Evolutionary conservation across 2,888 invertebrate genomes (phyloP).

Genomic region (Autographa pulchrina): DNA sequence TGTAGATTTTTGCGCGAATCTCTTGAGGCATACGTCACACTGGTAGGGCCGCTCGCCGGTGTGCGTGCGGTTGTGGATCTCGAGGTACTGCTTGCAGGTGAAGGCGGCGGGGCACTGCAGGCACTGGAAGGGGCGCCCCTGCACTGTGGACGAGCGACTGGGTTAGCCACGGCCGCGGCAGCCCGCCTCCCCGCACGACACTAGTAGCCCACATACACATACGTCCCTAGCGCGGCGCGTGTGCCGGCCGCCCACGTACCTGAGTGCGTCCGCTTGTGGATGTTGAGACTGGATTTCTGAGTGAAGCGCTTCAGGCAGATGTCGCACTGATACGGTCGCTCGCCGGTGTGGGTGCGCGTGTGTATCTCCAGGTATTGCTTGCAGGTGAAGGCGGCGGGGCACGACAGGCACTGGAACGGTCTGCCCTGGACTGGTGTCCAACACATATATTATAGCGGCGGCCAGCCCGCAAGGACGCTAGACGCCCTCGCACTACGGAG

Average conservation of each 20-base stretch:
- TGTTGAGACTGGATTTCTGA: constrained; percentile 95
- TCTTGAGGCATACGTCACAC: constrained; percentile 93
- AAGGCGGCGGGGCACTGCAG: constrained; percentile 90
- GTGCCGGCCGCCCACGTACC: constrained; percentile 78
- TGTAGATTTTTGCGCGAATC: constrained; percentile 95
- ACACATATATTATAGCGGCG: constrained; percentile 88
- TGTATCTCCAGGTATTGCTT: constrained; percentile 91
- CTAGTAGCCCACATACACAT: constrained; percentile 75
- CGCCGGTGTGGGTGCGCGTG: constrained; percentile 90
- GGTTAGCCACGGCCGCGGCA: constrained; percentile 55
- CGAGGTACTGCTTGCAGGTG: constrained; percentile 89
- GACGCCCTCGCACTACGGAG: constrained; percentile 84
- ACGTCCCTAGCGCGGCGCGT: constrained; percentile 62
- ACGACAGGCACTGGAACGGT: constrained; percentile 90
- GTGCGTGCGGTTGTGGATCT: constrained; percentile 89
- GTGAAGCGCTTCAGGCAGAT: constrained; percentile 94
- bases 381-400: constrained; percentile 89
- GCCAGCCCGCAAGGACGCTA: constrained; percentile 84
- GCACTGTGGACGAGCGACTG: constrained; percentile 80
- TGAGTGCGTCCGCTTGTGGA: constrained; percentile 94
- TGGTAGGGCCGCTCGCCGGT: constrained; percentile 90
- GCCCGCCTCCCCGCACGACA: constrained; percentile 61
- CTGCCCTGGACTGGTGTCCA: constrained; percentile 90
- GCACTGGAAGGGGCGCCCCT: constrained; percentile 90
- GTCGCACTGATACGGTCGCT: constrained; percentile 92